A percentile compares a stretch with the other conserved stretches of the same genome.
Conservation (phyloP, 2,113 vertebrate species). For the Pterophyllum scalare region DNA sequence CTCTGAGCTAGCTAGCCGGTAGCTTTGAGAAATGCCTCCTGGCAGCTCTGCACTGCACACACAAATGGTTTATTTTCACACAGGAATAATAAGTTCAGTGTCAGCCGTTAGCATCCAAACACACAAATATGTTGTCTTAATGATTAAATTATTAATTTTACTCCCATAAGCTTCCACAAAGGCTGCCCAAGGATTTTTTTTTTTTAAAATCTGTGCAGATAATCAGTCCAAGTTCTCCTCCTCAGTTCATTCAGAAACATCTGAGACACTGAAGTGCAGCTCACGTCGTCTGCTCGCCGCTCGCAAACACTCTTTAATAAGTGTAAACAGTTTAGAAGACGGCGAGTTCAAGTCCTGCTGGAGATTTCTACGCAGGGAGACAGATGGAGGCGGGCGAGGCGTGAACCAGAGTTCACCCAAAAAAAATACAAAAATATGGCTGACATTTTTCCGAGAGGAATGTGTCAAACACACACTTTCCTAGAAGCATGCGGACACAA, state of each 20-base stretch:
- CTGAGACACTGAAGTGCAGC: background rate
- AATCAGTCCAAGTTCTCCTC: background rate
- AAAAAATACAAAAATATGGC: background rate
- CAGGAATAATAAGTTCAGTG: slow-evolving; percentile 1
- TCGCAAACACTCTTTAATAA: slow-evolving; percentile 2
- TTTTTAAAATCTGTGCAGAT: background rate
- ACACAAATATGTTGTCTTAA: background rate
- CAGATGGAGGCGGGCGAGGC: background rate
- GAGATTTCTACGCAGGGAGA: slow-evolving; percentile 4
- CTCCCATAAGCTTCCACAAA: background rate
- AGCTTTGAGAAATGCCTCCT: slow-evolving; percentile 38
- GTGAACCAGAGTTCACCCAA: slow-evolving; percentile 8
- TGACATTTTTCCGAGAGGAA: background rate
- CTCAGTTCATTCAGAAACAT: slow-evolving; percentile 10
- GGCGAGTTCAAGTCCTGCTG: background rate
- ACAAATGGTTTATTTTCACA: slow-evolving; percentile 5
- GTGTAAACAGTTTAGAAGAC: slow-evolving; percentile 18
- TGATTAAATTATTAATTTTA: background rate
- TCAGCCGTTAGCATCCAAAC: slow-evolving; percentile 1
- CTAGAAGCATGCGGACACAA: background rate
- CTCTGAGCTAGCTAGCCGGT: slow-evolving; percentile 4
- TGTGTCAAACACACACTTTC: background rate
- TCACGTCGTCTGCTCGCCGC: background rate
- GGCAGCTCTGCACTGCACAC: slow-evolving; percentile 26
- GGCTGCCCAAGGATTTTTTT: background rate